Base-by-base conservation (phyloP, 2,888 invertebrate genomes). In the Pachliopta kotzebuea region DNA sequence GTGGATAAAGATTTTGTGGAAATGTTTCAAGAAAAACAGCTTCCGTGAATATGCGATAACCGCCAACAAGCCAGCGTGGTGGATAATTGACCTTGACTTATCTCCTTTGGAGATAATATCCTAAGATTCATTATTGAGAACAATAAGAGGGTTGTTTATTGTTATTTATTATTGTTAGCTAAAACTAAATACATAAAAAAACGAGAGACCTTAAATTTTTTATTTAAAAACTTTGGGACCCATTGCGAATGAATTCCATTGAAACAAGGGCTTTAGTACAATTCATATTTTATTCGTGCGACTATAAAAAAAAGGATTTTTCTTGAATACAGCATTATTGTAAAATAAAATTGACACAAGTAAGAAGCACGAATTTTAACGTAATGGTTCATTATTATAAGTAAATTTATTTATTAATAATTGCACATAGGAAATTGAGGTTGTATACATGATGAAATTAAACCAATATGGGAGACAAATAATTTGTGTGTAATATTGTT, bases 401-500 rank as follows among this genome's bases (percentile, higher is more conserved):
- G 74, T 77, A 76, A 74, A 68, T 80, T 84, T 73, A 76, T 83
- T 88, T 72, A 80, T 84, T 83, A 78, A 76, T 79, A 86, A 37
- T 83, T 88, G 90, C 90, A 90, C 90, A 89, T 90, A 90, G 86
- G 76, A 84, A 87, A 87, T 86, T 77, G 88, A 90, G 90, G 90
- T 90, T 91, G 90, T 91, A 88, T 85, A 86, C 86, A 79, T 79
- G 78, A 83, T 83, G 81, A 84, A 83, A 82, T 81, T 83, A 80
- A 82, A 81, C 72, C 76, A 83, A 75, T 77, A 85, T 80, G 79
- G 78, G 84, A 80, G 90, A 90, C 90, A 91, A 90, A 90, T 90
- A 91, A 90, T 87, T 88, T 86, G 84, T 86, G 88, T 88, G 87
- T 89, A 90, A 37, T 86, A 88, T 89, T 88, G 77, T 90, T 88